phyloP scores from a whole-genome alignment of 2,797 vertebrate species.

The Botia kubotai region DNA sequence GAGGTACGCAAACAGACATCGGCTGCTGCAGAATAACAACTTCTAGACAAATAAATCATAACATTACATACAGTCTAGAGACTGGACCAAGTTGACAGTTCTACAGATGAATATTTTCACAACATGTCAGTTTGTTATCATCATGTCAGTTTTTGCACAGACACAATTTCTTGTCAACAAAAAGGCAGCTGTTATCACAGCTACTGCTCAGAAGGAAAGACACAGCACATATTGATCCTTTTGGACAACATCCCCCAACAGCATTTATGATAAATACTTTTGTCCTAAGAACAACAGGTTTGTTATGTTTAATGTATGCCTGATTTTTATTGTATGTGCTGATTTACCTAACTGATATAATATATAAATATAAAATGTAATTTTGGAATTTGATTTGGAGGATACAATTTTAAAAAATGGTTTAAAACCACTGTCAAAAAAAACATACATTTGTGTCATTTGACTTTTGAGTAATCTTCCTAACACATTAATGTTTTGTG shows the following conservation, averaged over 20 bases:
- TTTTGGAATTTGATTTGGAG: too few species aligned
- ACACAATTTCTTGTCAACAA: not conserved
- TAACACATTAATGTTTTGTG: not conserved
- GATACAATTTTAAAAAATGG: too few species aligned
- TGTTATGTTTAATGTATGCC: not conserved
- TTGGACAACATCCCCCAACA: not conserved
- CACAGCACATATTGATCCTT: not conserved
- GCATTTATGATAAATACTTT: not conserved
- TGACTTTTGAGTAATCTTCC: not conserved
- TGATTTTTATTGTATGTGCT: not conserved
- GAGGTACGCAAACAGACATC: constrained; percentile 77
- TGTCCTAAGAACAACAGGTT: not conserved
- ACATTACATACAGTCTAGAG: not conserved
- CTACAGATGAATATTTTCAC: not conserved
- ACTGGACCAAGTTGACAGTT: too few species aligned
- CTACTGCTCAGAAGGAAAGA: too few species aligned
- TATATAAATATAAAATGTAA: too few species aligned
- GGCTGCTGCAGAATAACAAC: constrained; percentile 82
- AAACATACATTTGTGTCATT: too few species aligned
- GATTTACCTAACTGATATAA: too few species aligned
- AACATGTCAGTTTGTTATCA: too few species aligned
- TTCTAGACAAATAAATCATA: constrained; percentile 65
- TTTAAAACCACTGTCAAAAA: too few species aligned
- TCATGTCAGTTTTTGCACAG: not conserved
- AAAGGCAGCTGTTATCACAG: not conserved